Percentiles rank a stretch among this genome's conserved stretches.
Conservation (phyloP, 2,797 vertebrate genomes). For the Geotrypetes seraphini region DNA sequence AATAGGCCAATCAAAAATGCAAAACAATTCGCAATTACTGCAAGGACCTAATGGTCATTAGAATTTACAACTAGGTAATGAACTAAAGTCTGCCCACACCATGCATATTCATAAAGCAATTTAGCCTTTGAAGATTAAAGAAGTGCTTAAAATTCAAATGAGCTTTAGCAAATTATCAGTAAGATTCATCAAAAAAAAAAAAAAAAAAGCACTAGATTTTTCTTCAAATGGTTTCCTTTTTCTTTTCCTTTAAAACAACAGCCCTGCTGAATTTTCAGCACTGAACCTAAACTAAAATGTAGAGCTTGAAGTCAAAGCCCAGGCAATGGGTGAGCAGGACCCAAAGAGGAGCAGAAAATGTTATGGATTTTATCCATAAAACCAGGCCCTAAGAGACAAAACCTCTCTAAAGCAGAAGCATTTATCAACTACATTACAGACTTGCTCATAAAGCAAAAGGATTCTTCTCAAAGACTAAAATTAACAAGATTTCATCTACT, state of each 20-base stretch:
- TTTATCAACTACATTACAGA: slow-evolving; percentile 68
- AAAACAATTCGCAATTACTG: slow-evolving; percentile 99
- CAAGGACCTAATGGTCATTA: slow-evolving; percentile 99
- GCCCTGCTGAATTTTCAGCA: slow-evolving; percentile 67
- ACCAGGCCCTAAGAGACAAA: slow-evolving; percentile 64
- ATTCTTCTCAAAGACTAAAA: slow-evolving; percentile 51
- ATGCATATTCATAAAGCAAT: slow-evolving; percentile 99
- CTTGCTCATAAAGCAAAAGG: slow-evolving; percentile 56
- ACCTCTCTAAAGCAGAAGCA: slow-evolving; percentile 66
- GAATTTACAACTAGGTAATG: slow-evolving; percentile 99
- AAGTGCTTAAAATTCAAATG: slow-evolving; percentile 99
- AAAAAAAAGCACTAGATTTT: slow-evolving; percentile 60
- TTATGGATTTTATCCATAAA: slow-evolving; percentile 64
- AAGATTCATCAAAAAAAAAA: slow-evolving; percentile 97
- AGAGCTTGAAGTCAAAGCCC: slow-evolving; percentile 62
- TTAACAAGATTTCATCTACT: slow-evolving; percentile 51
- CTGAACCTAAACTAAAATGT: slow-evolving; percentile 60
- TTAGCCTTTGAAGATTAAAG: slow-evolving; percentile 99
- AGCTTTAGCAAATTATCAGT: slow-evolving; percentile 97
- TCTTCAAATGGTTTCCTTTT: slow-evolving; percentile 66
- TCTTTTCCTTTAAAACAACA: slow-evolving; percentile 17
- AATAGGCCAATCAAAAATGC: slow-evolving; percentile 99
- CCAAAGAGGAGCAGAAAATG: slow-evolving; percentile 65
- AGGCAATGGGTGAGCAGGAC: slow-evolving; percentile 59
- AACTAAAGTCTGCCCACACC: slow-evolving; percentile 99